Percentiles rank a stretch among this genome's conserved stretches.
Evolutionary conservation across 2,888 invertebrate species (phyloP).

Genomic region (Brachypterus glaber): DNA sequence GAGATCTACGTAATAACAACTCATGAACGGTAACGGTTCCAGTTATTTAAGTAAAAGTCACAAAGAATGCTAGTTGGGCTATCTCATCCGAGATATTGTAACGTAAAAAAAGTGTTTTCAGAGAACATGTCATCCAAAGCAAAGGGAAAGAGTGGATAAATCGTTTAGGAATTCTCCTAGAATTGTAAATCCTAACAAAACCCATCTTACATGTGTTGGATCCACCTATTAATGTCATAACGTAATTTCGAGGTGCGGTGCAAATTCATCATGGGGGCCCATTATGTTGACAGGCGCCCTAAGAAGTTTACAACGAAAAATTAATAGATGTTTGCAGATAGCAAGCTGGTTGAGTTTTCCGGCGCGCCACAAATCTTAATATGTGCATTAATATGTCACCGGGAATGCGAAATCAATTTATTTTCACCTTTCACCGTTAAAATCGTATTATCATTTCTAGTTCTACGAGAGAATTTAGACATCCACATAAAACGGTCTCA

Average conservation of each 20-base stretch:
- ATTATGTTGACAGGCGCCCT: conserved; percentile 29
- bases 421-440: conserved; percentile 39
- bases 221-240: conserved; percentile 36
- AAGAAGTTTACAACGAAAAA: conserved; percentile 24
- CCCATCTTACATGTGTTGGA: conserved; percentile 26
- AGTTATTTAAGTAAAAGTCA: too few relatives aligned
- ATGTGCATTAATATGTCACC: conserved; percentile 43
- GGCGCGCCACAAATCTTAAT: conserved; percentile 37
- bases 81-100: too few relatives aligned
- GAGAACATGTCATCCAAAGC: too few relatives aligned
- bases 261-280: conserved; percentile 36
- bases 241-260: conserved; percentile 36
- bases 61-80: too few relatives aligned
- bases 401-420: conserved; percentile 42
- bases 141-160: too few relatives aligned
- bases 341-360: conserved; percentile 25
- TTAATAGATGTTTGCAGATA: conserved; percentile 24
- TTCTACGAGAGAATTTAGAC: conserved; percentile 37
- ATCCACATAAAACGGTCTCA: too few relatives aligned
- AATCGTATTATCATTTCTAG: conserved; percentile 39
- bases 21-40: too few relatives aligned
- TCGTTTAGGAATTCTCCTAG: too few relatives aligned
- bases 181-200: too few relatives aligned
- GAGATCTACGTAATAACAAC: too few relatives aligned
- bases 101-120: too few relatives aligned